A percentile compares a stretch with the other conserved stretches of the same genome.
Conservation (phyloP, 2,797 vertebrate genomes). For the Gymnothorax javanicus region DNA sequence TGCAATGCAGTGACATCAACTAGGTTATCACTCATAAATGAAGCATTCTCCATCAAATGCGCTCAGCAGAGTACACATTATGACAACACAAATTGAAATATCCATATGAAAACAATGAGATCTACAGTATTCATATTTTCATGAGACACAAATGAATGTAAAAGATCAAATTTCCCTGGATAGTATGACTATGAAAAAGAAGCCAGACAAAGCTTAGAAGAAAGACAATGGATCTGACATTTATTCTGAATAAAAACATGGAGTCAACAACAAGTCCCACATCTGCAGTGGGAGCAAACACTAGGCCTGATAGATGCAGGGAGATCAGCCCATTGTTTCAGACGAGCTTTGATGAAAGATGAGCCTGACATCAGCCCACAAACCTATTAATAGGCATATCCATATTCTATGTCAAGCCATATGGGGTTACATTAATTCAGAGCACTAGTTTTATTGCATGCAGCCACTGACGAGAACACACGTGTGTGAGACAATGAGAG, state of each 20-base stretch:
- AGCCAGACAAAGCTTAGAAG: not conserved
- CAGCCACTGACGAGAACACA: not conserved
- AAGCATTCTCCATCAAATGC: not conserved
- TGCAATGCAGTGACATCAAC: not conserved
- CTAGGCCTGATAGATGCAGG: not conserved
- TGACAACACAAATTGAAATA: not conserved
- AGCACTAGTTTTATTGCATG: not conserved
- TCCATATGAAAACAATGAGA: not conserved
- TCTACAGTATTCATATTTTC: not conserved
- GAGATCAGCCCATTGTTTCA: conserved; percentile 32
- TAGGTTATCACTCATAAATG: not conserved
- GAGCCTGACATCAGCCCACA: not conserved
- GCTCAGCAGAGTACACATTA: not conserved
- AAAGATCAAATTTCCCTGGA: not conserved
- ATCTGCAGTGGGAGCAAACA: conserved; percentile 7
- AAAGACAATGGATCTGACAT: not conserved
- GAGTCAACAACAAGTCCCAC: not conserved
- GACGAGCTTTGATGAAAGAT: conserved; percentile 9
- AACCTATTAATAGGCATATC: conserved; percentile 20
- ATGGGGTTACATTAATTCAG: conserved; percentile 4
- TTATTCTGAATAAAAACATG: not conserved
- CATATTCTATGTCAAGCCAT: not conserved
- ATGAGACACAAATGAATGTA: not conserved
- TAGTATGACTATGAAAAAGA: not conserved
- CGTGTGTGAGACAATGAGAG: not conserved